A percentile compares a stretch with the other conserved stretches of the same genome.
Evolutionary conservation across 1,140 invertebrate species (phyloP).

Genomic region (Pseudomyrmex pallidus): DNA sequence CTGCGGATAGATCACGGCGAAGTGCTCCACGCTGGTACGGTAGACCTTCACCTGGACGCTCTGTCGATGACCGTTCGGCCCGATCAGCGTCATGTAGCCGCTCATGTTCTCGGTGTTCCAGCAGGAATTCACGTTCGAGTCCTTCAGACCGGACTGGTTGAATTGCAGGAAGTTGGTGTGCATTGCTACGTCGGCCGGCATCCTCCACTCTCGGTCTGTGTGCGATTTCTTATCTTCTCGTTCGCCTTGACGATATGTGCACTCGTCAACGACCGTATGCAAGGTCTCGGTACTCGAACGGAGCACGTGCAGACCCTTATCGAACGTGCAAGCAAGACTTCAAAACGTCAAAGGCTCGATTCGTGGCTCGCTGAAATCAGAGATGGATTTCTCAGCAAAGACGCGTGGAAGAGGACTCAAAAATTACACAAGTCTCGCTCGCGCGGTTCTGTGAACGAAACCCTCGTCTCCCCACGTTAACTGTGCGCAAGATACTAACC

Average conservation of each 20-base stretch:
- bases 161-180: constrained; percentile 80
- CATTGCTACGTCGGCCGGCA: constrained; percentile 84
- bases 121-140: constrained; percentile 81
- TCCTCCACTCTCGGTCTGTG: constrained; percentile 67
- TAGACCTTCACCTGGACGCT: constrained; percentile 88
- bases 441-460: background rate
- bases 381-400: background rate
- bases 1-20: constrained; percentile 89
- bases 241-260: background rate
- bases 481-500: constrained; percentile 64
- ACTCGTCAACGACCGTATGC: background rate
- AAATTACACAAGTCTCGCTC: too few species aligned
- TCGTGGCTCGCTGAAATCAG: background rate
- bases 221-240: background rate
- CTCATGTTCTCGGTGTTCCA: constrained; percentile 88
- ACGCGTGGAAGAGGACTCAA: background rate
- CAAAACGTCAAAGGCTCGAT: background rate
- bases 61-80: constrained; percentile 86
- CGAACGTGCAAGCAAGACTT: background rate
- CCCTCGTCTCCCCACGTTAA: background rate
- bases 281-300: background rate
- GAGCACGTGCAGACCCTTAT: too few species aligned
- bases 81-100: constrained; percentile 87
- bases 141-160: constrained; percentile 75
- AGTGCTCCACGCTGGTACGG: constrained; percentile 88